Conservation (phyloP, 1,140 invertebrate species). For the Mylabris phalerata region DNA sequence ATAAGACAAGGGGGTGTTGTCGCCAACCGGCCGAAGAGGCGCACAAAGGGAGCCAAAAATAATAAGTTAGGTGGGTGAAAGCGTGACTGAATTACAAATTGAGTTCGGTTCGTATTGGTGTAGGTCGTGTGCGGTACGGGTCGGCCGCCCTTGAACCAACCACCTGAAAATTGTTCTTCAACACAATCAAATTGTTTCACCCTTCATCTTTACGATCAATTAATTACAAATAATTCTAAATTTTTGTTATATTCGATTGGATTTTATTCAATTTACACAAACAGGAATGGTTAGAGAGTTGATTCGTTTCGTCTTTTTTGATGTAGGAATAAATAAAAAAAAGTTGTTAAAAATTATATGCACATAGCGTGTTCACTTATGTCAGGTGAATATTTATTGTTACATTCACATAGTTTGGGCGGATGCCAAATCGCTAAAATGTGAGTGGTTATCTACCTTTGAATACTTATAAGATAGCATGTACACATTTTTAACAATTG, state of each 20-base stretch:
- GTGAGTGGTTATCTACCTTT: slow-evolving; percentile 17
- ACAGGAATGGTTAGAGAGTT: too few relatives aligned
- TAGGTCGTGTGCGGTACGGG: neutral
- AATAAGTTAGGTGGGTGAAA: neutral
- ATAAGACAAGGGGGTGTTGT: too few relatives aligned
- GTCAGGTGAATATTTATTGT: slow-evolving; percentile 24
- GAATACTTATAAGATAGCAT: slow-evolving; percentile 13
- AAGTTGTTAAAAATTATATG: slow-evolving; percentile 7
- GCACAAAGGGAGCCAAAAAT: neutral
- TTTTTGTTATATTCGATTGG: too few relatives aligned
- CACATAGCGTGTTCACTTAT: slow-evolving; percentile 15
- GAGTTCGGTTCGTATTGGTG: neutral
- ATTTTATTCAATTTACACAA: too few relatives aligned
- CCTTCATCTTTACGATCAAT: too few relatives aligned
- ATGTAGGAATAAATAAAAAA: too few relatives aligned
- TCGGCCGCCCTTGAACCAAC: too few relatives aligned
- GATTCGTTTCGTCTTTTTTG: too few relatives aligned
- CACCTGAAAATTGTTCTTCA: too few relatives aligned
- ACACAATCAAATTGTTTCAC: too few relatives aligned
- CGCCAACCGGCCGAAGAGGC: too few relatives aligned
- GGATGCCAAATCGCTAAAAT: slow-evolving; percentile 22
- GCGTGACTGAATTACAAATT: neutral
- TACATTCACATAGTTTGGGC: slow-evolving; percentile 24
- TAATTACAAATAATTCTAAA: too few relatives aligned
- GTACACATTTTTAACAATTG: slow-evolving; percentile 4